Conservation (phyloP, 2,888 invertebrate genomes). For the Embidobia sp. region DNA sequence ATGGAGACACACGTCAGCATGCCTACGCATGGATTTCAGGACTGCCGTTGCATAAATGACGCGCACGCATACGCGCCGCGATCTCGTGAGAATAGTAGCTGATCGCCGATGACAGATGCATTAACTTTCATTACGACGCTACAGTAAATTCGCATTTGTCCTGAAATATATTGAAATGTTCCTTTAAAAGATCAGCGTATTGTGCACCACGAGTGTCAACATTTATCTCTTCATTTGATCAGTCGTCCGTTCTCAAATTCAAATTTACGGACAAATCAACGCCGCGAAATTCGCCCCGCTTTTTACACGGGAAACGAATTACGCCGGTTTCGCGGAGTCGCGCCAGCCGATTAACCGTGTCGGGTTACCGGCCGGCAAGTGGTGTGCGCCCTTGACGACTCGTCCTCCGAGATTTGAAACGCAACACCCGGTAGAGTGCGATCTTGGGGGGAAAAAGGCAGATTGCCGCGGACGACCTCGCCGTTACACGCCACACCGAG, state of each 20-base stretch:
- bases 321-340: slow-evolving; percentile 28
- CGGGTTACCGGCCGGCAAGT: slow-evolving; percentile 40
- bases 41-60: slow-evolving; percentile 55
- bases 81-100: slow-evolving; percentile 60
- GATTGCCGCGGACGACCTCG: slow-evolving; percentile 29
- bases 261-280: slow-evolving; percentile 51
- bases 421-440: slow-evolving; percentile 34
- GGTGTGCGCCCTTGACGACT: slow-evolving; percentile 12
- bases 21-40: slow-evolving; percentile 47
- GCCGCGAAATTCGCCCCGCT: neutral
- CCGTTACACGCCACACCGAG: slow-evolving; percentile 41
- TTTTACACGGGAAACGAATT: slow-evolving; percentile 57
- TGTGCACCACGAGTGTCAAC: slow-evolving; percentile 55
- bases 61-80: slow-evolving; percentile 48
- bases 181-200: slow-evolving; percentile 53
- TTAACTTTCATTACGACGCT: slow-evolving; percentile 59
- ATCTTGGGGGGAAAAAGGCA: slow-evolving; percentile 22
- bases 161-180: slow-evolving; percentile 62
- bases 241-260: slow-evolving; percentile 36
- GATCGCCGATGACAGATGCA: slow-evolving; percentile 60
- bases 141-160: slow-evolving; percentile 63
- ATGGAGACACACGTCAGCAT: slow-evolving; percentile 37
- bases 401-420: slow-evolving; percentile 41
- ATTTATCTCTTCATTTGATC: slow-evolving; percentile 54
- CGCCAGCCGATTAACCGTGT: slow-evolving; percentile 35